Conservation (phyloP, 2,888 invertebrate genomes). For the Girardia tigrina region DNA sequence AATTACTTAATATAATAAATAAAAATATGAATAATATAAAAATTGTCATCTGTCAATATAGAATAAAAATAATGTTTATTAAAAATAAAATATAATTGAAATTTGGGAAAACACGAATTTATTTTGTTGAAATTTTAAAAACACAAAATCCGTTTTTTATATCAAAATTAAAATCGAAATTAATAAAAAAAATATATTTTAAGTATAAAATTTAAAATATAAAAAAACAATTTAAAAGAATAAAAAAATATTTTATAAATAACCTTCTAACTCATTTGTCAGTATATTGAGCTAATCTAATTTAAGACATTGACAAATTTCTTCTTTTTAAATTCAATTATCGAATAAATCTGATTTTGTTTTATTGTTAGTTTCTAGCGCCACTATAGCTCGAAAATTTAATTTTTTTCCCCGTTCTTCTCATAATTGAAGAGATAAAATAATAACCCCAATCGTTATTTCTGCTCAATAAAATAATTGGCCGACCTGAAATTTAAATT, state of each 20-base stretch:
- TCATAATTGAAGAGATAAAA: constrained; percentile 23
- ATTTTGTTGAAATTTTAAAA: too few species aligned
- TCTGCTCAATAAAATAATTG: constrained; percentile 23
- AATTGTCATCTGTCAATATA: too few species aligned
- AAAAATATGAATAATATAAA: too few species aligned
- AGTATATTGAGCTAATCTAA: constrained; percentile 15
- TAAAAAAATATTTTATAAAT: neutral
- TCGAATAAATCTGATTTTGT: constrained; percentile 23
- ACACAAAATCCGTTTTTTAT: too few species aligned
- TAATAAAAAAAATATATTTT: neutral
- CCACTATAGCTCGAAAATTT: constrained; percentile 23
- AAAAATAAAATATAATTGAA: too few species aligned
- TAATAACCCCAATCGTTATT: constrained; percentile 23
- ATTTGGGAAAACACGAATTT: too few species aligned
- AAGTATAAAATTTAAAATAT: neutral
- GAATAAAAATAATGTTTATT: too few species aligned
- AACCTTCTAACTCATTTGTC: constrained; percentile 17
- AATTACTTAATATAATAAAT: too few species aligned
- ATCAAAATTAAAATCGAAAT: too few species aligned
- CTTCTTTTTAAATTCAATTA: constrained; percentile 23
- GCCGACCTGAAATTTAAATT: constrained; percentile 23
- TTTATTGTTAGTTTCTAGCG: constrained; percentile 23
- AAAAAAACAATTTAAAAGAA: too few species aligned
- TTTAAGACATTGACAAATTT: constrained; percentile 23
- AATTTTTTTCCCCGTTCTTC: constrained; percentile 23